These are phyloP conservation scores for Rhabdophis nuchalis DNA, from an alignment of 2,797 vertebrate genomes.

Conservation along the genomic window DNA sequence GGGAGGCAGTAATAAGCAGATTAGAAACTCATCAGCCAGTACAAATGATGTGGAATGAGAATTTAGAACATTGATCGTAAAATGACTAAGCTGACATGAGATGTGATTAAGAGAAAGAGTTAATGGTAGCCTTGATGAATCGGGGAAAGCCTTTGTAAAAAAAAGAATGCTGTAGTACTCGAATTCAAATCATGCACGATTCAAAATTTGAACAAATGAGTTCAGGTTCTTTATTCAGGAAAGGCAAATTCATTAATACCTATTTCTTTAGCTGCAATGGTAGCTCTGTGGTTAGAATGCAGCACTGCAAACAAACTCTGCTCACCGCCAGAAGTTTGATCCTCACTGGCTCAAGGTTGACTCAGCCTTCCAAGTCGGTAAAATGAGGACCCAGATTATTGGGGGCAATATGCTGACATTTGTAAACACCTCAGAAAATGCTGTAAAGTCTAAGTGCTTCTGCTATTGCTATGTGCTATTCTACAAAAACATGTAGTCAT, in stretches of 20 bases:
- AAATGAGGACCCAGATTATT: not conserved
- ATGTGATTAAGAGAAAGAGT: not conserved
- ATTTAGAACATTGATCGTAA: not conserved
- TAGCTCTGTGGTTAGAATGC: not conserved
- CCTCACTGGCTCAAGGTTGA: not conserved
- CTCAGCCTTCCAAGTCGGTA: not conserved
- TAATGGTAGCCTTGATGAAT: not conserved
- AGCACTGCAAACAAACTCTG: not conserved
- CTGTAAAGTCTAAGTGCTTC: not conserved
- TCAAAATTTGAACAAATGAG: not conserved
- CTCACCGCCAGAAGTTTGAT: not conserved
- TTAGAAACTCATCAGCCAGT: not conserved
- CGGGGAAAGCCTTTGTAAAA: not conserved
- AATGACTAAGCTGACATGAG: not conserved
- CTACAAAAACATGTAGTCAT: conserved; percentile 38
- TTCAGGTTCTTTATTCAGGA: not conserved
- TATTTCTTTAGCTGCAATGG: not conserved
- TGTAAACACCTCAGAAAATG: not conserved
- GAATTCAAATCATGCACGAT: not conserved
- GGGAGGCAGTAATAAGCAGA: not conserved
- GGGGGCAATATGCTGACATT: not conserved
- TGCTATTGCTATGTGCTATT: not conserved
- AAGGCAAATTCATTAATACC: not conserved
- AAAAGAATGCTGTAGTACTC: not conserved
- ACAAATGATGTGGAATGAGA: conserved; percentile 2